These are phyloP conservation scores for Buteo buteo DNA, from an alignment of 2,113 vertebrate genomes.

Conservation along the genomic window DNA sequence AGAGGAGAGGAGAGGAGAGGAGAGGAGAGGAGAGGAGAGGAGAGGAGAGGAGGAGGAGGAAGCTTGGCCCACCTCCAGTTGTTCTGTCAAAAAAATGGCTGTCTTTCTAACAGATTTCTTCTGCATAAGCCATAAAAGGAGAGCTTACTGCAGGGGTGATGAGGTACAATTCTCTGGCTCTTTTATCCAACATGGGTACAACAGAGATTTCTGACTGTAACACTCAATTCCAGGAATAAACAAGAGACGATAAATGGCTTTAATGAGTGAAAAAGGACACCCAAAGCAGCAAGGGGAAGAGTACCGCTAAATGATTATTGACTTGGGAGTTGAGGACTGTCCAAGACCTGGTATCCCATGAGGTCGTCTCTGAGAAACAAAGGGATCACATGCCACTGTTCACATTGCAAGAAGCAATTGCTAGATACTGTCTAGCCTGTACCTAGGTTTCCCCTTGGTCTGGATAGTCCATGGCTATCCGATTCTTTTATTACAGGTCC, in stretches of 20 bases:
- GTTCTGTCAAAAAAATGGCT: not conserved
- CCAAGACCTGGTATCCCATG: not conserved
- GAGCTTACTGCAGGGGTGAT: not conserved
- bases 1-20: no score
- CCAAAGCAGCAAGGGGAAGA: not conserved
- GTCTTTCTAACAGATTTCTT: not conserved
- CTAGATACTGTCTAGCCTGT: not conserved
- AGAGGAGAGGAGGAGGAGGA: not conserved
- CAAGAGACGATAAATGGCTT: not conserved
- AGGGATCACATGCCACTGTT: not conserved
- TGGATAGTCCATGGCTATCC: not conserved
- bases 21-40: no score
- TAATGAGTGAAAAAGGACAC: not conserved
- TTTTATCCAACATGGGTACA: not conserved
- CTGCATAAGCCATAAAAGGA: not conserved
- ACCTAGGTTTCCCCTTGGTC: not conserved
- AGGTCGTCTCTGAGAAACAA: not conserved
- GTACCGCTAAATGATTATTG: not conserved
- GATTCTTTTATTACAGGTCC: not conserved
- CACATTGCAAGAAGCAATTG: not conserved
- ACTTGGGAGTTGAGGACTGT: not conserved
- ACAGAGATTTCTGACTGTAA: not conserved
- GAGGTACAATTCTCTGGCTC: not conserved
- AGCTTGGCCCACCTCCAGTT: not conserved
- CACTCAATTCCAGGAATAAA: not conserved